A percentile compares a stretch with the other conserved stretches of the same genome.
These are phyloP conservation scores for Xerus inauris DNA, from an alignment of 2,113 vertebrate genomes.

Conservation along the genomic window DNA sequence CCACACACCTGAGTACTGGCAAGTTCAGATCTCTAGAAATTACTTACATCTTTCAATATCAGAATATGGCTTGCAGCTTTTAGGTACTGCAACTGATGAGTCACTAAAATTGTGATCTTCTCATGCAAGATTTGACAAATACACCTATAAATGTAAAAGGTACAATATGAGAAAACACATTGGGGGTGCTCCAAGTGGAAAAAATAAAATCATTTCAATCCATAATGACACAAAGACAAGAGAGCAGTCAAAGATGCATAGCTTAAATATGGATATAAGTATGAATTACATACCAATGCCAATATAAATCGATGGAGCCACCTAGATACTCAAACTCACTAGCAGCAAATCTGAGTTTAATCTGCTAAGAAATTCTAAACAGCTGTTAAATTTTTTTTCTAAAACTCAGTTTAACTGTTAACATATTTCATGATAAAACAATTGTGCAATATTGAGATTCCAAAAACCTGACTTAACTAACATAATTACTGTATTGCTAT, in stretches of 20 bases:
- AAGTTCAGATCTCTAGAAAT: not conserved
- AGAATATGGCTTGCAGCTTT: conserved; percentile 94
- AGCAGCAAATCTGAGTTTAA: not conserved
- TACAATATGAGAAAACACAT: not conserved
- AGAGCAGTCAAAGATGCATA: not conserved
- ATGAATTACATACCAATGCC: not conserved
- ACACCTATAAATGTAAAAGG: conserved; percentile 87
- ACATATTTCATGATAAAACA: not conserved
- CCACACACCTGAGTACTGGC: not conserved
- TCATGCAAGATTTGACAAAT: conserved; percentile 94
- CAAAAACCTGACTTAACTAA: not conserved
- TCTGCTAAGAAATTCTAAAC: not conserved
- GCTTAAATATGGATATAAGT: not conserved
- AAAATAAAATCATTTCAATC: not conserved
- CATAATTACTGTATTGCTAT: not conserved
- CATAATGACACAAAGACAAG: not conserved
- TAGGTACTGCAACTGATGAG: conserved; percentile 96
- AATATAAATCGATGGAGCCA: not conserved
- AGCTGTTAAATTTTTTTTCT: not conserved
- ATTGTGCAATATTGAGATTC: not conserved
- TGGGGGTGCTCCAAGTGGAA: not conserved
- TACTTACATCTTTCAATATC: conserved; percentile 94
- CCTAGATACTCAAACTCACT: too few relatives aligned
- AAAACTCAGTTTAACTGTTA: not conserved
- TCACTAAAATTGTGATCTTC: conserved; percentile 95